phyloP scores from a whole-genome alignment of 2,888 invertebrate genomes.

The Melanophora roralis region DNA sequence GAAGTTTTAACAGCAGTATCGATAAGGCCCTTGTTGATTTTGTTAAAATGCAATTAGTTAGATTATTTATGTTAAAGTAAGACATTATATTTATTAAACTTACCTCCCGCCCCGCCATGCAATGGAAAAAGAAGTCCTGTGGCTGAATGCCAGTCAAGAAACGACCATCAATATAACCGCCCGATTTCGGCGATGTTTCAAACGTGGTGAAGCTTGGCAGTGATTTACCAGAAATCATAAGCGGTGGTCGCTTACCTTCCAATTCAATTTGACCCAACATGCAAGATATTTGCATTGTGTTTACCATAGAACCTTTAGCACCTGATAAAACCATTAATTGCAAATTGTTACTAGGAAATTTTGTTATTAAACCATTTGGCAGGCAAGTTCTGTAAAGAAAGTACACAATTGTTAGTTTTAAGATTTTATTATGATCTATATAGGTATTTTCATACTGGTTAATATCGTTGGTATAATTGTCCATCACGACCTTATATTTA shows the following conservation, averaged over 20 bases:
- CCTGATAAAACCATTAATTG: conserved; percentile 99
- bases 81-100: conserved; percentile 53
- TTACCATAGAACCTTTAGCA: conserved; percentile 98
- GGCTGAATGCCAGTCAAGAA: conserved; percentile 99
- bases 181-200: conserved; percentile 92
- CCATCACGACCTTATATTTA: conserved; percentile 88
- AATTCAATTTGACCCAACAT: conserved; percentile 98
- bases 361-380: conserved; percentile 88
- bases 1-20: conserved; percentile 99
- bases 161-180: conserved; percentile 97
- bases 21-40: conserved; percentile 90
- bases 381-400: conserved; percentile 82
- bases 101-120: conserved; percentile 99
- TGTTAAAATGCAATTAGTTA: background rate
- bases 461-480: conserved; percentile 92
- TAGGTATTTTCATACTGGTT: conserved; percentile 82
- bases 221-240: conserved; percentile 91
- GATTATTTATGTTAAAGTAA: background rate
- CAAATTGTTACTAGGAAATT: conserved; percentile 97
- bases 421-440: background rate
- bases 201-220: conserved; percentile 94
- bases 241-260: conserved; percentile 96
- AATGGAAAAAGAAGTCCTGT: conserved; percentile 99
- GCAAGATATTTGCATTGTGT: conserved; percentile 99
- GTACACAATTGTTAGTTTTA: background rate